Evolutionary conservation across 2,113 vertebrate species (phyloP), one percentile per base, ranked within the genome.

Genomic region (Notothenia rossii): DNA sequence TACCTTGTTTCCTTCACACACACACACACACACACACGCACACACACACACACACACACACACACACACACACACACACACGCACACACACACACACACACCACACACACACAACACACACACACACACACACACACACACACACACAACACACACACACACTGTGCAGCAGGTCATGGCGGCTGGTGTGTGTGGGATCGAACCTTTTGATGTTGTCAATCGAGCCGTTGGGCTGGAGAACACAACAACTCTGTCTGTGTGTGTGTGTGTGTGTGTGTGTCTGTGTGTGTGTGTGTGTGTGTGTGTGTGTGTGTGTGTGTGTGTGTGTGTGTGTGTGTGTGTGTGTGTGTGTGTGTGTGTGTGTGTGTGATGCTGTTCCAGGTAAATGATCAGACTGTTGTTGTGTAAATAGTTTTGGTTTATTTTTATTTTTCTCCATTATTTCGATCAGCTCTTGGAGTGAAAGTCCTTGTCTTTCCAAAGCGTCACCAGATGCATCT

Each of bases 131-230:
- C 64, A 76, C 61, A 55, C 75, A 48, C 22, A 72, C 68, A 43
- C 48, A 20, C 62, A 67, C 73, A 75, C 75, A 68, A 43, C 75
- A 70, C 58, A 70, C 64, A 65, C 77, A 56, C 73, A 48, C 33
- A 8, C 6, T 29, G 58, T 25, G 49, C 43, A 75, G 77, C 84
- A 76, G 84, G 78, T 89, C 68, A 58, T 49, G 73, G 58, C 72
- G 70, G 46, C 10, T 43, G 53, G 61, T 29, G 61, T 29, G 55
- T 53, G 48, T 51, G 33, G 61, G 46, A 48, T 13, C 13, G 46
- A 48, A 48, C 36, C 36, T 40, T 40, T 40, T 40, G 36, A 40
- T 40, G 36, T 40, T 40, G 36, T 40, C 36, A 40, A 40, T 40
- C 36, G 36, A 40, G 36, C 36, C 36, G 36, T 40, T 5, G 7